Evolutionary conservation across 2,888 invertebrate species (phyloP).

Genomic region (Geophilus truncorum): DNA sequence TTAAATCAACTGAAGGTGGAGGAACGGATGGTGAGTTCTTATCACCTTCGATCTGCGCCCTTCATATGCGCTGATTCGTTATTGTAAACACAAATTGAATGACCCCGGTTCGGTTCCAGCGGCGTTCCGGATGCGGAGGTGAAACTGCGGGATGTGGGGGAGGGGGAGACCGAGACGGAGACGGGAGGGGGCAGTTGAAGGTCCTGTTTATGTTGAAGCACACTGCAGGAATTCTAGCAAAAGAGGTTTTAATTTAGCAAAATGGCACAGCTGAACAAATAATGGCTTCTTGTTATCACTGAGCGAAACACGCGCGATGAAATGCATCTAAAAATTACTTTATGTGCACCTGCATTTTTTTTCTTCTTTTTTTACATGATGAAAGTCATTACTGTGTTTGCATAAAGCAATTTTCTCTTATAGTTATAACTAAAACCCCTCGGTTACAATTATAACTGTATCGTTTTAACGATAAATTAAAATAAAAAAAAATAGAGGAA

Average conservation of each 20-base stretch:
- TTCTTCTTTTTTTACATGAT: too few relatives aligned
- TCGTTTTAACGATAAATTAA: too few relatives aligned
- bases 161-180: too few relatives aligned
- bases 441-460: too few relatives aligned
- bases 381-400: too few relatives aligned
- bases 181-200: background rate
- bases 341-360: too few relatives aligned
- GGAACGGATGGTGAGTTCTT: background rate
- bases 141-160: background rate
- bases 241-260: too few relatives aligned
- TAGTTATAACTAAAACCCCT: too few relatives aligned
- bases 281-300: background rate
- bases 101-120: background rate
- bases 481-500: too few relatives aligned
- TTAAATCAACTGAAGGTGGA: conserved; percentile 4
- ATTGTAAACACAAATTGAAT: conserved; percentile 10
- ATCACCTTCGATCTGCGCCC: conserved; percentile 5
- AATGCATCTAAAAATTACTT: background rate
- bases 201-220: background rate
- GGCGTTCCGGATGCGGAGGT: background rate
- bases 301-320: too few relatives aligned
- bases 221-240: background rate
- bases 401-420: too few relatives aligned
- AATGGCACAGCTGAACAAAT: background rate
- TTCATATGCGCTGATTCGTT: background rate